Percentiles rank a stretch among this genome's conserved stretches.
These are phyloP conservation scores for Drosophila burlai DNA, from an alignment of 1,140 invertebrate genomes.

Conservation along the genomic window DNA sequence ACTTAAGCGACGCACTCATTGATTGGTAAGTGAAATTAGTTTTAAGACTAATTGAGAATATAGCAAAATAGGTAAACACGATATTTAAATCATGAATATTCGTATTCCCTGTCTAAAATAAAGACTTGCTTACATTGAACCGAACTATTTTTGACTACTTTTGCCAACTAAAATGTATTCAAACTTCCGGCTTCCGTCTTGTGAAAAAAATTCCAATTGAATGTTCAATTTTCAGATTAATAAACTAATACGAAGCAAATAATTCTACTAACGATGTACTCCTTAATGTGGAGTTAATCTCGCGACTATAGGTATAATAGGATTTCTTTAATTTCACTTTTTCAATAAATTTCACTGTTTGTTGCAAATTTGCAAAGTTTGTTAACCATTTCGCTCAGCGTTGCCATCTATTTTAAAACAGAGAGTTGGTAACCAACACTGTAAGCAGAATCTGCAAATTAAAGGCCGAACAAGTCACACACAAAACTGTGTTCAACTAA, in stretches of 20 bases:
- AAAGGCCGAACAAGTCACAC: not conserved
- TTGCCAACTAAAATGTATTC: not conserved
- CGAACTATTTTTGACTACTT: not conserved
- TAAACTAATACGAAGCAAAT: not conserved
- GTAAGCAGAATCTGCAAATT: not conserved
- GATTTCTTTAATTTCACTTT: not conserved
- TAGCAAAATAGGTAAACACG: not conserved
- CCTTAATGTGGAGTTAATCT: fast-evolving
- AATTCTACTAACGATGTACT: no score
- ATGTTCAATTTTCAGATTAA: not conserved
- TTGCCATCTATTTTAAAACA: not conserved
- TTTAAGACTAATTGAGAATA: not conserved
- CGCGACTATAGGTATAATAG: not conserved
- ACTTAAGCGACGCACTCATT: not conserved
- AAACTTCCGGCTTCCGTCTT: not conserved
- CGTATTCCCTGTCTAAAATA: not conserved
- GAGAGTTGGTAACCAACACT: not conserved
- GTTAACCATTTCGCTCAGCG: not conserved
- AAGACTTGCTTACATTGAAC: not conserved
- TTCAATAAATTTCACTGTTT: not conserved
- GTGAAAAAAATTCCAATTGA: not conserved
- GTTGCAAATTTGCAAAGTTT: not conserved
- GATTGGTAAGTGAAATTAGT: not conserved
- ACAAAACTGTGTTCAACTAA: not conserved
- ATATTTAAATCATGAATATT: not conserved